Evolutionary conservation across 2,888 invertebrate genomes (phyloP).

Genomic region (Trisateles emortualis): DNA sequence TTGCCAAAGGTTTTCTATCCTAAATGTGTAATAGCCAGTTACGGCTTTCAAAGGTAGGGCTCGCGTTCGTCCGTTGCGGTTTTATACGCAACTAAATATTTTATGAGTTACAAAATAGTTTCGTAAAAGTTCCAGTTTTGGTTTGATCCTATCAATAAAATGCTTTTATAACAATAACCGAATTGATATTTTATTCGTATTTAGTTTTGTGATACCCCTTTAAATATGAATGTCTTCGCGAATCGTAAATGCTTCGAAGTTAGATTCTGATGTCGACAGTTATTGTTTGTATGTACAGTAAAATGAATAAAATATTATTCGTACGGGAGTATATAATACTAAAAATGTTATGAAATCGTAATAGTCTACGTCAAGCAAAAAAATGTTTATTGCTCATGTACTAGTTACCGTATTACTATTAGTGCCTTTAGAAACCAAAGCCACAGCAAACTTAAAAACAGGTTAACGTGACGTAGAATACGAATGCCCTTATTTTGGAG

Average conservation of each 20-base stretch:
- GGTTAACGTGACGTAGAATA: too few species aligned
- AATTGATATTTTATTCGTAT: constrained; percentile 32
- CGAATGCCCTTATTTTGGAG: too few species aligned
- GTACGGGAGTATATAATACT: not conserved
- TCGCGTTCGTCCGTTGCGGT: constrained; percentile 72
- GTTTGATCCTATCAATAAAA: constrained; percentile 65
- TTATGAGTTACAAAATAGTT: constrained; percentile 83
- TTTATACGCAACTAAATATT: constrained; percentile 81
- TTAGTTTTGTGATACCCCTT: constrained; percentile 12
- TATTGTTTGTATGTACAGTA: not conserved
- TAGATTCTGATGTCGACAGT: not conserved
- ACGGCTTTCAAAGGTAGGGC: constrained; percentile 77
- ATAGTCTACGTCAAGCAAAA: too few species aligned
- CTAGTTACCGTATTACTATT: too few species aligned
- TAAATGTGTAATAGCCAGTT: constrained; percentile 77
- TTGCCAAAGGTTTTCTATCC: constrained; percentile 80
- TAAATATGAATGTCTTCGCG: constrained; percentile 7
- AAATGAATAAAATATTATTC: not conserved
- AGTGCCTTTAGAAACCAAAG: too few species aligned
- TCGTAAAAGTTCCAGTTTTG: constrained; percentile 63
- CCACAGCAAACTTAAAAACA: too few species aligned
- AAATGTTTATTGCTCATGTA: too few species aligned
- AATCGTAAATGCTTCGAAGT: not conserved
- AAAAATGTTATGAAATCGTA: not conserved
- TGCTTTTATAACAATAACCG: constrained; percentile 48